These are phyloP conservation scores for Lasioglossum calceatum DNA, from an alignment of 2,888 invertebrate genomes.

Conservation along the genomic window DNA sequence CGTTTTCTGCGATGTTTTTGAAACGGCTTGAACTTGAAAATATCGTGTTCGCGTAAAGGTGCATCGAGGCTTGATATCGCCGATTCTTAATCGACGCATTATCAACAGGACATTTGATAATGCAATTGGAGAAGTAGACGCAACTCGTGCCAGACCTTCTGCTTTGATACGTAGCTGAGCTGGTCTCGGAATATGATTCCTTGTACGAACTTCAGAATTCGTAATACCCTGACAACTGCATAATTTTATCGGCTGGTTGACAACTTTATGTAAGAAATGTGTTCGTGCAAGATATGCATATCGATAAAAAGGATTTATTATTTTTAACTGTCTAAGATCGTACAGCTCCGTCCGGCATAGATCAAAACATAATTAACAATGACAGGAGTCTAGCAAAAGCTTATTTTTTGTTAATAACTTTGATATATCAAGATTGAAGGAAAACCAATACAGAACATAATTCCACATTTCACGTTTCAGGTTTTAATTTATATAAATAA, in stretches of 20 bases:
- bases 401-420: not conserved
- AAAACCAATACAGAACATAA: too few species aligned
- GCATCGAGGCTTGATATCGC: constrained; percentile 6
- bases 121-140: constrained; percentile 46
- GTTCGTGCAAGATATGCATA: not conserved
- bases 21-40: not conserved
- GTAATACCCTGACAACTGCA: not conserved
- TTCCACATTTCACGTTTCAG: not conserved
- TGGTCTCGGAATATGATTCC: constrained; percentile 35
- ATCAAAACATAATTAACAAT: not conserved
- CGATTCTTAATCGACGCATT: constrained; percentile 28
- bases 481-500: too few species aligned
- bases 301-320: not conserved
- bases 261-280: not conserved
- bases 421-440: not conserved
- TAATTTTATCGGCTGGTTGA: not conserved
- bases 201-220: not conserved
- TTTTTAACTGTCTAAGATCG: not conserved
- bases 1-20: not conserved
- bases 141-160: constrained; percentile 49
- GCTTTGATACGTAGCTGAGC: constrained; percentile 9
- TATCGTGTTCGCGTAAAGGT: not conserved
- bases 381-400: not conserved
- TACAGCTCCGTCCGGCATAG: too few species aligned
- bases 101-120: constrained; percentile 41